A percentile compares a stretch with the other conserved stretches of the same genome.
Evolutionary conservation across 2,113 vertebrate species (phyloP).

Genomic region (Ailuropoda melanoleuca): DNA sequence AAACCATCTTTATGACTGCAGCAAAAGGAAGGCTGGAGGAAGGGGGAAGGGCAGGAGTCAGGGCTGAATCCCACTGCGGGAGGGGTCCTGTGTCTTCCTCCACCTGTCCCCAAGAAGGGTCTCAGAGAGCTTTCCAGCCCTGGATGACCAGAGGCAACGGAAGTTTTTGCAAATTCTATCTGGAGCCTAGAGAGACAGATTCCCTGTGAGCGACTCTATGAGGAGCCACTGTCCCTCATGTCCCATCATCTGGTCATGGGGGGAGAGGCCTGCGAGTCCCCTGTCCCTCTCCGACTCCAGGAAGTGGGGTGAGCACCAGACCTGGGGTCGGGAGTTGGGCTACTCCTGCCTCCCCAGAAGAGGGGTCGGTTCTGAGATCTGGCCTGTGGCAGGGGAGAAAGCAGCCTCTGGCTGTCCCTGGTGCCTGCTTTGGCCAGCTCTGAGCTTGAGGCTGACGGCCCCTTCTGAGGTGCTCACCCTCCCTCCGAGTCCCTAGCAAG

Average conservation of each 20-base stretch:
- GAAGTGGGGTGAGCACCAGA: background rate
- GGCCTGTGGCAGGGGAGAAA: background rate
- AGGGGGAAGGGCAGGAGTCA: background rate
- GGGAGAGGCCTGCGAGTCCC: background rate
- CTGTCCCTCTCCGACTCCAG: background rate
- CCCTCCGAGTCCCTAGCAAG: background rate
- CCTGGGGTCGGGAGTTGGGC: background rate
- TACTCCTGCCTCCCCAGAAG: background rate
- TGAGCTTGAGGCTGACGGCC: background rate
- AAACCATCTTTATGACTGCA: background rate
- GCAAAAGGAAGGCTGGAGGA: background rate
- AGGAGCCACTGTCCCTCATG: conserved; percentile 23
- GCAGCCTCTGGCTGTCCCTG: background rate
- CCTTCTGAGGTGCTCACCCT: background rate
- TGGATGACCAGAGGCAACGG: background rate
- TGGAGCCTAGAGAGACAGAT: background rate
- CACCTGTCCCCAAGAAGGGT: background rate
- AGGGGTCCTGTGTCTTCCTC: background rate
- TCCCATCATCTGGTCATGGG: conserved; percentile 63
- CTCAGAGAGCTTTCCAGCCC: background rate
- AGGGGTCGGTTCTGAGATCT: background rate
- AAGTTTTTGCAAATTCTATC: background rate
- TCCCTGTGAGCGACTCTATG: background rate
- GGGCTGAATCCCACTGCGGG: background rate
- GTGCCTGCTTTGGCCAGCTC: background rate